Evolutionary conservation across 2,888 invertebrate genomes (phyloP), one percentile per base, ranked within the genome.

Genomic region (Rhamnusium bicolor): DNA sequence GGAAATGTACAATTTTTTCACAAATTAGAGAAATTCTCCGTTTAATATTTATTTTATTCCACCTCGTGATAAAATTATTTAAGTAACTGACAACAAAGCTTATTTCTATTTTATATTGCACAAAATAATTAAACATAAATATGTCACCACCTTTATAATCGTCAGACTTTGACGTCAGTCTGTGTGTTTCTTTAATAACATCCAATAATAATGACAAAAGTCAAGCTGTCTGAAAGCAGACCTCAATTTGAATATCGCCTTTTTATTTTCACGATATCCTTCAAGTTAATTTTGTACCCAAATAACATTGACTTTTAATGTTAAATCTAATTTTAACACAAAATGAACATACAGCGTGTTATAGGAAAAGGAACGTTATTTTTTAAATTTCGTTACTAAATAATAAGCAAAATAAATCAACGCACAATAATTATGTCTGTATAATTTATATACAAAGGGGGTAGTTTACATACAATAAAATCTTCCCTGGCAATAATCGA

Each of bases 241-340:
- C 14, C 14, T 46, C 51, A 18, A 16, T 16, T 47, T 53, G 46
- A 19, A 53, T 53, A 14, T 19, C 49, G 3, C 27, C 2, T 54
- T 67, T 60, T 71, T 61, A 71, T 69, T 71, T 71, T 65, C 56
- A 51, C 60, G 51, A 60, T 27, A 71, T 67, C 71, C 61, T 70
- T 67, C 67, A 54, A 10, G 53, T 46, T 71, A 62, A 67, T 54
- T 71, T 27, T 29, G 61, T 24, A 16, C 53, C 47, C 67, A 54
- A 3, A 19, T 71, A 71, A 60, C 61, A 62, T 61, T 29, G 40
- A 27, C 46, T 62, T 61, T 56, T 62, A 67, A 66, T 61, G 51
- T 53, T 49, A 21, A 19, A 61, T 21, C 53, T 68, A 47, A 56
- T 72, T 67, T 61, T 60, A 40, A n/a, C 40, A 5, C 24, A 4